A percentile compares a stretch with the other conserved stretches of the same genome.
phyloP scores from a whole-genome alignment of 2,797 vertebrate genomes.

The Phrynocephalus vlangalii region DNA sequence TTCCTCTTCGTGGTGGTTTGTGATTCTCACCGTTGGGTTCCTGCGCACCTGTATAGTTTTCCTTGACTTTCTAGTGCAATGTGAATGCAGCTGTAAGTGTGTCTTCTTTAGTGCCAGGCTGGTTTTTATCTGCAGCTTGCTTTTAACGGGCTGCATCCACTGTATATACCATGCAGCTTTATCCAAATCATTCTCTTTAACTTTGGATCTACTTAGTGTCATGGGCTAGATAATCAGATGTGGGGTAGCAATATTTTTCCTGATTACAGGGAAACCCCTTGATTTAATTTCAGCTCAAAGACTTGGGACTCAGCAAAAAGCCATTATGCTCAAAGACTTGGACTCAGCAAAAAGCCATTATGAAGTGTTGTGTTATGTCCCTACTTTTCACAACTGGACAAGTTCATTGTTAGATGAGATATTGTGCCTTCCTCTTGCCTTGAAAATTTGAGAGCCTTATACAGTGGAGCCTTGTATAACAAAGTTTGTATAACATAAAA shows the following conservation, averaged over 20 bases:
- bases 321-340: not conserved
- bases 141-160: not conserved
- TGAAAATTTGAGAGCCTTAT: not conserved
- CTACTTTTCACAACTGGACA: not conserved
- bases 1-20: no score
- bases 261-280: not conserved
- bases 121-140: not conserved
- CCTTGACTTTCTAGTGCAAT: not conserved
- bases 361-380: no score
- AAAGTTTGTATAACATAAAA: no score
- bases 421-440: no score
- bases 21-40: no score
- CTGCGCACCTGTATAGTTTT: not conserved
- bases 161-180: not conserved
- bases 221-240: not conserved
- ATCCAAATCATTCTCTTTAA: not conserved
- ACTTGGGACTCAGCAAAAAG: not conserved
- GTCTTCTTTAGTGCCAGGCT: not conserved
- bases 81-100: not conserved
- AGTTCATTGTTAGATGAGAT: not conserved
- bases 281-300: not conserved
- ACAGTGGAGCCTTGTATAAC: no score
- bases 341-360: not conserved
- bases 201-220: no score
- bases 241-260: not conserved